Percentiles rank a stretch among this genome's conserved stretches.
Evolutionary conservation across 2,888 invertebrate species (phyloP).

Genomic region (Mesorhabditis spiculigera): DNA sequence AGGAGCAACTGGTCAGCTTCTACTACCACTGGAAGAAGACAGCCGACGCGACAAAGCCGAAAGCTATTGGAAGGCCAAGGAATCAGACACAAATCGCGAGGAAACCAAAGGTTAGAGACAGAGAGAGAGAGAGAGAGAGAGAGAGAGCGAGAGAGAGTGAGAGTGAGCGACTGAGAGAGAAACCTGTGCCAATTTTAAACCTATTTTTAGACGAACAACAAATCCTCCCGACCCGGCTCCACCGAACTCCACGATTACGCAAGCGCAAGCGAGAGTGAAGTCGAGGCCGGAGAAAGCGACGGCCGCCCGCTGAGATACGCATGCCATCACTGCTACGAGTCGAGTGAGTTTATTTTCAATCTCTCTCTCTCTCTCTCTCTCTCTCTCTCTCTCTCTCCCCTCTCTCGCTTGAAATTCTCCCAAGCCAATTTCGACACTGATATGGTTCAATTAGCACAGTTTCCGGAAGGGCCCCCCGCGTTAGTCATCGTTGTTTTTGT

Average conservation of each 20-base stretch:
- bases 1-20: slow-evolving; percentile 93
- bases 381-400: too few species aligned
- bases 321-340: slow-evolving; percentile 75
- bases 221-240: slow-evolving; percentile 57
- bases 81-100: slow-evolving; percentile 13
- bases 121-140: too few species aligned
- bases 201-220: neutral
- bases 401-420: too few species aligned
- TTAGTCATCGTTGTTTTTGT: too few species aligned
- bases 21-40: slow-evolving; percentile 99
- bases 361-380: too few species aligned
- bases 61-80: slow-evolving; percentile 63
- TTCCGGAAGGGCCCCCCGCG: too few species aligned
- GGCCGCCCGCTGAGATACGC: slow-evolving; percentile 73
- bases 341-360: slow-evolving; percentile 64
- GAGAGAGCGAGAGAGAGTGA: slow-evolving; percentile 7
- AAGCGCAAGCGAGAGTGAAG: slow-evolving; percentile 64
- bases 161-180: slow-evolving; percentile 29
- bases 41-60: slow-evolving; percentile 90
- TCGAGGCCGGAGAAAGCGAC: slow-evolving; percentile 64
- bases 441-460: too few species aligned
- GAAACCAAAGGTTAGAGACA: slow-evolving; percentile 20
- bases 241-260: slow-evolving; percentile 66
- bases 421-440: too few species aligned
- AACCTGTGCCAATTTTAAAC: slow-evolving; percentile 4